Evolutionary conservation across 2,888 invertebrate species (phyloP).

Genomic region (Antheraea assamensis): DNA sequence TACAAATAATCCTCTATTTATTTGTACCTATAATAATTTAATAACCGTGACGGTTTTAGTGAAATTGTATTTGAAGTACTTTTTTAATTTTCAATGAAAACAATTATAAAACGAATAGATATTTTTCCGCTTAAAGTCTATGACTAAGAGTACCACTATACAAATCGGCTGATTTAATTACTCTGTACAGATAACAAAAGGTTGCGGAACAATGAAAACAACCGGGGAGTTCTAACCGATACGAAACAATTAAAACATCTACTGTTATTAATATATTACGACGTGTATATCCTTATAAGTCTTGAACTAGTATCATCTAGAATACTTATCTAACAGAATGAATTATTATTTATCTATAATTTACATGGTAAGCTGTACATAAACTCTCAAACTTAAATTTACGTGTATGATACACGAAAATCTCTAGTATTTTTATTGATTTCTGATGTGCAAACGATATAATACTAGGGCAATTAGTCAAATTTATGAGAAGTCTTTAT

Average conservation of each 20-base stretch:
- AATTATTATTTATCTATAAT: background rate
- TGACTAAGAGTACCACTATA: constrained; percentile 33
- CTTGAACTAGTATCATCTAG: background rate
- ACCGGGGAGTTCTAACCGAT: constrained; percentile 30
- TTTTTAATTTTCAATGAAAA: background rate
- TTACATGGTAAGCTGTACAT: background rate
- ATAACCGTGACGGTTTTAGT: background rate
- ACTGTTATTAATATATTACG: constrained; percentile 16
- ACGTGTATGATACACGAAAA: background rate
- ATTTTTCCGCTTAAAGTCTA: constrained; percentile 39
- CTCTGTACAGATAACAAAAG: constrained; percentile 36
- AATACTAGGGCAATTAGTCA: too few relatives aligned
- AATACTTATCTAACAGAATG: background rate
- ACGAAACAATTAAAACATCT: constrained; percentile 18
- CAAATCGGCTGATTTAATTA: constrained; percentile 32
- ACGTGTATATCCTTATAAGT: constrained; percentile 12
- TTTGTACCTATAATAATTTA: too few relatives aligned
- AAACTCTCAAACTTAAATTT: background rate
- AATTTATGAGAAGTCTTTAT: too few relatives aligned
- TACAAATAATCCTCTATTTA: background rate
- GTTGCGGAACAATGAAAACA: constrained; percentile 38
- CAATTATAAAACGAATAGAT: background rate
- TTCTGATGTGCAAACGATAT: too few relatives aligned
- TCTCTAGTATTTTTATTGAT: too few relatives aligned
- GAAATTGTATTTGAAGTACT: background rate